Base-by-base conservation (phyloP, 2,113 vertebrate genomes). In the Plectropomus leopardus region DNA sequence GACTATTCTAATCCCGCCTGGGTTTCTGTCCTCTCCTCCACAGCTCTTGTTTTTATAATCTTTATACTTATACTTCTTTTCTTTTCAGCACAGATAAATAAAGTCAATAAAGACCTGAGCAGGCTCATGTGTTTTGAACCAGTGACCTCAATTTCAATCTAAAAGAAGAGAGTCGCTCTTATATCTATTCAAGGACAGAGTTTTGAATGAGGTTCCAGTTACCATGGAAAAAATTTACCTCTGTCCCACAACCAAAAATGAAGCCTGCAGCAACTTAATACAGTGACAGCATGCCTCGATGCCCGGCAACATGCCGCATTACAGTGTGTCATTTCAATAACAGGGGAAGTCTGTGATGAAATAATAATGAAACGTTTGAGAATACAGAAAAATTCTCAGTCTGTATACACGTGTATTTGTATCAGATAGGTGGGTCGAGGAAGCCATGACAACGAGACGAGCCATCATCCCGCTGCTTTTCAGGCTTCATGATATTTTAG, bases 221-320 rank as follows among this genome's bases (percentile, higher is more conserved):
- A 93, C 92, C 87, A 83, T 92, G 89, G 88, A 93, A 93, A 93
- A 92, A 72, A 87, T 85, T 0, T 81, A 82, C 84, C 89, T 90
- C 76, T 92, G 83, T 89, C 84, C 84, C 53, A 82, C 67, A 63
- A 88, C 81, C 88, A 88, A 88, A 90, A 86, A 84, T 64, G 82
- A 91, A 83, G 45, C 78, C 59, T 82, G 77, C 26, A n/a, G 86
- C 81, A 88, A 87, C 64, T 68, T 72, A 86, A 88, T 79, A 69
- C 79, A 19, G 57, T 15, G 3, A 59, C 77, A 19, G 40, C 64
- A 5, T 47, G 61, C 69, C 63, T 80, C 10, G 1, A 55, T 59
- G 70, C 72, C 45, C 17, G 24, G 60, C 72, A 50, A 51, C 78
- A 42, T 42, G 32, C 50, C 15, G 1, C 3, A 16, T 54, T 44